Evolutionary conservation across 2,113 vertebrate genomes (phyloP).

Genomic region (Phylloscopus whistleri): DNA sequence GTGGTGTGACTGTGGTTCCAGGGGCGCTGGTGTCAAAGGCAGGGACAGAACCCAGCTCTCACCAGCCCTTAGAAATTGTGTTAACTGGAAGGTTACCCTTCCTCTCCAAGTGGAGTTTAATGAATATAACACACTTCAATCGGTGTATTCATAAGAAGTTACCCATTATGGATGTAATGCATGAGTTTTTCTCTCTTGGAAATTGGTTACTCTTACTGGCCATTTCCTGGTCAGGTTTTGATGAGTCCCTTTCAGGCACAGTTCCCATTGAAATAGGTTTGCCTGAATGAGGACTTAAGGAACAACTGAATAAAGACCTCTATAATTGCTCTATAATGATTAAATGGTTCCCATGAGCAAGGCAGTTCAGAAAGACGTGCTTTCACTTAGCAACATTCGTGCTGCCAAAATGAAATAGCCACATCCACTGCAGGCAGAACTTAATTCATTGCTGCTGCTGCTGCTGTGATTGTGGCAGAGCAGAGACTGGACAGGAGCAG

Average conservation of each 20-base stretch:
- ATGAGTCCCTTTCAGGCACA: constrained; percentile 63
- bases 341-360: constrained; percentile 66
- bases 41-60: not conserved
- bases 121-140: constrained; percentile 64
- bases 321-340: constrained; percentile 67
- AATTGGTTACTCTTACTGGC: constrained; percentile 59
- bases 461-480: not conserved
- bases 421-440: constrained; percentile 29
- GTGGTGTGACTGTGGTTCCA: not conserved
- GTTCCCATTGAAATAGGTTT: constrained; percentile 62
- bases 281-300: constrained; percentile 62
- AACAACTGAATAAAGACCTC: constrained; percentile 64
- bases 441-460: not conserved
- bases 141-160: constrained; percentile 54
- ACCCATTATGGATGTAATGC: constrained; percentile 59
- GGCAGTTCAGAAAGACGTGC: constrained; percentile 59
- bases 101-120: constrained; percentile 55
- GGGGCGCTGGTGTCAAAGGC: not conserved
- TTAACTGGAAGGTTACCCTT: constrained; percentile 62
- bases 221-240: constrained; percentile 68
- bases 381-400: constrained; percentile 61
- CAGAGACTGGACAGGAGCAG: not conserved
- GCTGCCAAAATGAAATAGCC: constrained; percentile 46
- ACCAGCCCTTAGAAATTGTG: not conserved
- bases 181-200: constrained; percentile 66